These are phyloP conservation scores for Pyrgus malvae DNA, from an alignment of 2,888 invertebrate species.

Conservation along the genomic window DNA sequence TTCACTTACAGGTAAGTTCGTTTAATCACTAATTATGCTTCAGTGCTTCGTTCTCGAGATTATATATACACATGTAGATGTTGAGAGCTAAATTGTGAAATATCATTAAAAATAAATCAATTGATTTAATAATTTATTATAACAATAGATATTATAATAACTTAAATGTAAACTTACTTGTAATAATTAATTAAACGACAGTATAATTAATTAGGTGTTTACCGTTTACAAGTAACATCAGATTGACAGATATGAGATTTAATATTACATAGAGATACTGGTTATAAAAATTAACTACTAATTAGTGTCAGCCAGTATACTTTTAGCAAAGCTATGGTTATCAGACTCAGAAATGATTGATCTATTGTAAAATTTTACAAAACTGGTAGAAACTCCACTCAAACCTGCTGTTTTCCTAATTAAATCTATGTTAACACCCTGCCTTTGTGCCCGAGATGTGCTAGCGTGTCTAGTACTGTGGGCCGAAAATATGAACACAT, in stretches of 20 bases:
- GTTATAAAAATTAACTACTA: neutral
- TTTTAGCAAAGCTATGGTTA: neutral
- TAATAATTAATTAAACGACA: too few relatives aligned
- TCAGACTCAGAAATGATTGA: neutral
- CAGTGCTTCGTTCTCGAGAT: conserved; percentile 13
- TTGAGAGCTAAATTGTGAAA: conserved; percentile 9
- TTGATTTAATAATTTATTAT: neutral
- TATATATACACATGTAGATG: conserved; percentile 6
- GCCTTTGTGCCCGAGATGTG: conserved; percentile 26
- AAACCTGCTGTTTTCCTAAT: conserved; percentile 23
- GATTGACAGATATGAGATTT: neutral
- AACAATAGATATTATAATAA: neutral
- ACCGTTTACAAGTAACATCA: neutral
- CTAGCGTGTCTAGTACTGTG: conserved; percentile 33
- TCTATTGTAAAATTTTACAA: neutral
- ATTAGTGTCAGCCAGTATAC: too few relatives aligned
- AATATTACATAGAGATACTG: neutral
- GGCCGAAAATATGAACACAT: conserved; percentile 23
- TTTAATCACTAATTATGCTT: conserved; percentile 6
- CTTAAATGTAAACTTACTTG: too few relatives aligned
- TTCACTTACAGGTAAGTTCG: conserved; percentile 9
- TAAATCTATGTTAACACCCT: conserved; percentile 24
- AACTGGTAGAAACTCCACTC: neutral
- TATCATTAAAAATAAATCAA: neutral
- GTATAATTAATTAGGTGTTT: neutral